Base-by-base conservation (phyloP, 2,797 vertebrate genomes). In the Rhynchonycteris naso region DNA sequence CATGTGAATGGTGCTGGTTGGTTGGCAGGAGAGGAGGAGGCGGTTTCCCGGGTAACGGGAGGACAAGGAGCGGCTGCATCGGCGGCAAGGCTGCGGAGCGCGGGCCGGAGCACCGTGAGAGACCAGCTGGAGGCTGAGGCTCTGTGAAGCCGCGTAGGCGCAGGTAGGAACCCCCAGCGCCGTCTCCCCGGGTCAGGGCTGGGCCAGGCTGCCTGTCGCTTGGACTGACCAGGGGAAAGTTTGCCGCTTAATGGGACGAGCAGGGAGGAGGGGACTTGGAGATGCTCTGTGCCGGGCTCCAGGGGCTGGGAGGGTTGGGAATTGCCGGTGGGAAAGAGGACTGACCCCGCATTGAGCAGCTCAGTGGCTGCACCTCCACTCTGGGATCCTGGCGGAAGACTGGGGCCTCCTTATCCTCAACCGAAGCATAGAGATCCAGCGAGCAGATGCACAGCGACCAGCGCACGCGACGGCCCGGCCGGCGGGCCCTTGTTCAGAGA, bases 1-100 rank as follows among this genome's bases (percentile, higher is more conserved):
- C 98, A 98, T 98, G 97, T 98, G 98, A 97, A 94, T 83, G 6
- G 21, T 89, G 59, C 71, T 88, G 97, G 96, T 97, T 98, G 98
- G 98, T 90, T 86, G 88, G 79, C 3, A 75, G 95, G 90, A 90
- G 95, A 98, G 98, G 97, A 97, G 98, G 97, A 93, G 94, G 97
- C 58, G 59, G 98, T 98, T 98, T 97, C 97, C 97, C 2, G 88
- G 98, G 98, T 78, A 98, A 98, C 98, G 74, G 69, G 94, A 95
- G 97, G 97, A 97, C 43, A 93, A 98, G 98, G 97, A 96, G 97
- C 95, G 83, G 96, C 94, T 50, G 91, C 91, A 30, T 95, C 59
- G 59, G 91, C 91, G 1, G 96, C 90, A 30, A 76, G 95, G 94
- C 86, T 96, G 90, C 84, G 96, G 83, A 97, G 96, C 96, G 90